Evolutionary conservation across 2,888 invertebrate genomes (phyloP), one percentile per base, ranked within the genome.

Genomic region (Alloplasta piceator): DNA sequence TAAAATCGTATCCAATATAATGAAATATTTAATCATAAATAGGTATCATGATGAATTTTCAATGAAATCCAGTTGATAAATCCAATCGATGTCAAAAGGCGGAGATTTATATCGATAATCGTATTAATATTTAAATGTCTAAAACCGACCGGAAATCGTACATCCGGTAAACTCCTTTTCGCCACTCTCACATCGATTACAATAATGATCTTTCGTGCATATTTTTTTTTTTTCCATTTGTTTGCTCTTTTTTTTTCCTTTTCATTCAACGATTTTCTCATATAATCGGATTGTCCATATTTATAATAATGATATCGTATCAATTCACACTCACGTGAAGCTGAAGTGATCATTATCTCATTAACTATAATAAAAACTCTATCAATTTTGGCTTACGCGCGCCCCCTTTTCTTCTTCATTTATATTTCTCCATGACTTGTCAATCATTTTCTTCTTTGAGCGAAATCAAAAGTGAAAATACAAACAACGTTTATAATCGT

Each of bases 271-370:
- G 78, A 82, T 82, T 85, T 79, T 86, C 84, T 87, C 85, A 80
- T 85, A 87, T 87, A 86, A 82, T 88, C 86, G 84, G 90, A 90
- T 90, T 90, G 90, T 90, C 90, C 89, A 86, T 89, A 87, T 87
- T 87, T 88, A 86, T 80, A 75, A 88, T 80, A 77, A 89, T 89
- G 89, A 90, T 90, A 90, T 89, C 82, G 80, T 87, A 83, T 82
- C 82, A 80, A 83, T 81, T 78, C 80, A 78, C 77, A 82, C 76
- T 46, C 64, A 67, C 48, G 61, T 70, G 60, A 70, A 74, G 64
- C 68, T 74, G 60, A 68, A 63, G 63, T 74, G 48, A 55, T 68
- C 61, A 55, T 75, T 76, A 67, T 50, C 55, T 67, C 41, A 48
- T 61, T 72, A 56, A 78, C 46, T 70, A 68, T 71, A 52, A 52